Base-by-base conservation (phyloP, 2,888 invertebrate genomes). In the Venusia cambrica region DNA sequence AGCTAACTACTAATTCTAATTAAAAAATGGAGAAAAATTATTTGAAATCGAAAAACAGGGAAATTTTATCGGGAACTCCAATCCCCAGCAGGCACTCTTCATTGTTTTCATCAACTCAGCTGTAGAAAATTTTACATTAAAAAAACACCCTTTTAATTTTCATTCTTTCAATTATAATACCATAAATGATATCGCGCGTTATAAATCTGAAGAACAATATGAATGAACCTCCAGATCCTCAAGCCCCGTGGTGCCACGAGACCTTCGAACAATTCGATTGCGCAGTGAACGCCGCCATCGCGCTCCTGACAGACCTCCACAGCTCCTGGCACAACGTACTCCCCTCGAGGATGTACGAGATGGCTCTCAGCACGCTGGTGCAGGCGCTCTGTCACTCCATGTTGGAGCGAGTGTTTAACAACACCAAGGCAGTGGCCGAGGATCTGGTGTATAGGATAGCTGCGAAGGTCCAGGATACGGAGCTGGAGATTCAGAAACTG, bases 261-360 rank as follows among this genome's bases (percentile, higher is more conserved):
- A 60, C 66, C 0, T 85, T 68, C 34, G 76, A 83, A 17, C 62
- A 66, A 5, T 72, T 85, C 13, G 78, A 85, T 44, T 62, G 65
- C 3, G 75, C 77, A 0, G 57, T 87, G 9, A 80, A 78, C 48
- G 61, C 57, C 4, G 71, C 83, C 0, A 38, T 78, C 0, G 55
- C 62, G 2, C 46, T 73, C 2, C 60, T 87, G 59, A 62, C 60
- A 18, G 73, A 76, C 9, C 60, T 87, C 0, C 71, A 65, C 19
- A 40, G 52, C 1, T 51, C 58, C 12, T 88, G 88, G 88, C 48
- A 54, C 22, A 45, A 54, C 4, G 51, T 81, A 0, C 57, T 88
- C 0, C 87, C 88, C 0, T 11, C 46, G 0, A 59, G 61, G 3
- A 84, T 85, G 77, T 88, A 84, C 13, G 71, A 76, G 28, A 69